These are phyloP conservation scores for Drosophila trapezifrons DNA, from an alignment of 1,140 invertebrate genomes.

Conservation along the genomic window DNA sequence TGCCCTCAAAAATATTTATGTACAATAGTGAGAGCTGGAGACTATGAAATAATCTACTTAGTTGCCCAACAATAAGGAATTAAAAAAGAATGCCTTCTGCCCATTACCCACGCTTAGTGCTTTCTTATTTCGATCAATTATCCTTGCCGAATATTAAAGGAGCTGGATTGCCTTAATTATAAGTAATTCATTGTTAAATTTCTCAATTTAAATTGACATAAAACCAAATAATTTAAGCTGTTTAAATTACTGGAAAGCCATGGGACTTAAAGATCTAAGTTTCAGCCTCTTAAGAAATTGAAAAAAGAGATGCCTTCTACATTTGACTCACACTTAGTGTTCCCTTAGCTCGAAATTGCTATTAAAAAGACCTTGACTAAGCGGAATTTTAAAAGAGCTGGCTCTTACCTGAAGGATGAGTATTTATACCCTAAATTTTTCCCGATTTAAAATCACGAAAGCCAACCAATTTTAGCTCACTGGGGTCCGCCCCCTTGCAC, in stretches of 20 bases:
- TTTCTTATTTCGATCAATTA: too few species aligned
- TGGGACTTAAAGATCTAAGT: too few species aligned
- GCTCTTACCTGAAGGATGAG: too few species aligned
- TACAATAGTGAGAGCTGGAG: neutral
- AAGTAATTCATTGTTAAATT: neutral
- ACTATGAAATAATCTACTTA: neutral
- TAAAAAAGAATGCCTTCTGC: neutral
- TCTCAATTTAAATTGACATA: neutral
- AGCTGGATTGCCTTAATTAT: neutral
- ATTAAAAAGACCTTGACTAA: neutral
- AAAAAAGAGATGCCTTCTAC: neutral
- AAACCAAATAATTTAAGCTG: neutral
- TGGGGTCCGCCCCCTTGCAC: constrained; percentile 11
- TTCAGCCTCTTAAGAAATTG: neutral
- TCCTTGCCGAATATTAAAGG: neutral
- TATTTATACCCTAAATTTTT: neutral
- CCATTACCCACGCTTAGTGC: too few species aligned
- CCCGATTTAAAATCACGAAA: neutral
- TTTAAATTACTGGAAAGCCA: neutral
- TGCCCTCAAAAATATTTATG: neutral
- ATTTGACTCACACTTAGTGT: neutral
- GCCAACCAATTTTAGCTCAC: neutral
- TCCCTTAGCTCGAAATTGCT: neutral
- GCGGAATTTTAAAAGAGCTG: too few species aligned
- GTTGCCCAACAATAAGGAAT: too few species aligned